Conservation (phyloP, 1,140 invertebrate species). For the Calosoma granatense region DNA sequence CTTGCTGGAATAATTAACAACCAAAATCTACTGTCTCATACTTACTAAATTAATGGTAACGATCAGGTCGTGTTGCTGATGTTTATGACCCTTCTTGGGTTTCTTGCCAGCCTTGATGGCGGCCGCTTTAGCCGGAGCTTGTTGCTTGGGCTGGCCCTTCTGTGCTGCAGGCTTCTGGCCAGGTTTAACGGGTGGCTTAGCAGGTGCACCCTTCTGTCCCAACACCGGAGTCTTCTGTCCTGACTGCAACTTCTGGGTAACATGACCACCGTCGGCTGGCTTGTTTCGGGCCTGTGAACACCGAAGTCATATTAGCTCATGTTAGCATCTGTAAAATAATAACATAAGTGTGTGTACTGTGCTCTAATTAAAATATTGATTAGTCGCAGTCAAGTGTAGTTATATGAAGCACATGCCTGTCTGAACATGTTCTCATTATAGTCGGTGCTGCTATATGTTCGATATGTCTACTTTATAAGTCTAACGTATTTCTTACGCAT, state of each 20-base stretch:
- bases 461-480: too few relatives aligned
- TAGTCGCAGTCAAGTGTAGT: too few relatives aligned
- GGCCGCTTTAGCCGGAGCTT: constrained; percentile 40
- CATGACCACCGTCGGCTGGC: constrained; percentile 62
- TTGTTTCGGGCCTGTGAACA: constrained; percentile 62
- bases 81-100: constrained; percentile 65
- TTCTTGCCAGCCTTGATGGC: constrained; percentile 39
- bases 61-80: constrained; percentile 70
- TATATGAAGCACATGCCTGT: too few relatives aligned
- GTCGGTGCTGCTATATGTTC: too few relatives aligned
- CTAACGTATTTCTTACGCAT: too few relatives aligned
- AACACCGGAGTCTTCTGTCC: constrained; percentile 47
- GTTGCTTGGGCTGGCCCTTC: constrained; percentile 40
- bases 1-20: too few relatives aligned
- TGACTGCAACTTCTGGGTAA: constrained; percentile 54
- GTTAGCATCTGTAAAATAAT: too few relatives aligned
- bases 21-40: too few relatives aligned
- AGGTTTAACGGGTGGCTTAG: constrained; percentile 45
- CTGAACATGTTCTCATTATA: too few relatives aligned
- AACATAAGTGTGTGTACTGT: too few relatives aligned
- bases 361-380: too few relatives aligned
- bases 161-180: constrained; percentile 39
- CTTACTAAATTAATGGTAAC: constrained; percentile 75
- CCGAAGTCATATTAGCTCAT: too few relatives aligned
- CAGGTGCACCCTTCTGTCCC: constrained; percentile 44